Base-by-base conservation (phyloP, 2,888 invertebrate species). In the Spicauda simplicius region DNA sequence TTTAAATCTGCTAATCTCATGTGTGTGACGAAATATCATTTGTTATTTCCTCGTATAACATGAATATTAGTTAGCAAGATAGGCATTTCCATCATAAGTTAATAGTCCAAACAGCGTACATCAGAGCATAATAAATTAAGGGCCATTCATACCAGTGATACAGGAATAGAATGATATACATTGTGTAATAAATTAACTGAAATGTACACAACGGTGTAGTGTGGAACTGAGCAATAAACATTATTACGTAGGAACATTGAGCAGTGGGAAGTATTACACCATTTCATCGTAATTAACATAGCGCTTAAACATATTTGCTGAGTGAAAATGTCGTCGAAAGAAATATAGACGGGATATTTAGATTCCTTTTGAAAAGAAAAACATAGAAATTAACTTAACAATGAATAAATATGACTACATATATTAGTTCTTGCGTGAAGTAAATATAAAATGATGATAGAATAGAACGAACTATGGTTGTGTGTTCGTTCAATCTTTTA, bases 161-260 rank as follows among this genome's bases (percentile, higher is more conserved):
- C 20, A 30, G 25, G 54, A 45, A 54, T 8, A 8, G 18, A 18
- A n/a, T 53, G 61, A 41, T 33, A 48, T 64, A 33, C 16, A 33
- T 59, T 56, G 57, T 50, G 64, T 37, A 57, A 57, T 64, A 57
- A 64, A 64, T 64, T 57, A 56, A 12, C 20, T 12, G 12, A 45
- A 62, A 25, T 30, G 33, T 57, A 45, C n/a, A 50, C 37, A 18
- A 37, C 33, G 55, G 16, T 8, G 33, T 16, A 1, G 56, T n/a
- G 48, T 30, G 56, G 25, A 54, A 48, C 64, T 25, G 25, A 64
- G 33, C 19, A 64, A 64, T 64, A 64, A 52, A 56, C 50, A 56
- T 64, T 56, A 64, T 57, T 48, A 33, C 14, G n/a, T 33, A 58
- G 2, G 5, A n/a, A 25, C n/a, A 20, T 37, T 14, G 41, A 41